Conservation (phyloP, 1,140 invertebrate species). For the Bombus huntii region DNA sequence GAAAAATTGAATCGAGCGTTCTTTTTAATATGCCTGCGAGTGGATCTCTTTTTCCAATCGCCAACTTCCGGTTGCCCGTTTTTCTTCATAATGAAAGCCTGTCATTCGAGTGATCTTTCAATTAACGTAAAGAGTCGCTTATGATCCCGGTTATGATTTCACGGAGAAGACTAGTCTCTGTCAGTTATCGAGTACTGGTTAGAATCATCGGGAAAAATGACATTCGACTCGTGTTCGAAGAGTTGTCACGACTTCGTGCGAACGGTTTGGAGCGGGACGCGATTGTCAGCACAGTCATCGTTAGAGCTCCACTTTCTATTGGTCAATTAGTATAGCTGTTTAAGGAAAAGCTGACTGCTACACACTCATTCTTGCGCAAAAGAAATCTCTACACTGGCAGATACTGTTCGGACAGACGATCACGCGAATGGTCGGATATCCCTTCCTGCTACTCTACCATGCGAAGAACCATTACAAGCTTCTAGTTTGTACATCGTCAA, state of each 20-base stretch:
- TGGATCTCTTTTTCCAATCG: neutral
- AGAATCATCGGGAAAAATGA: slow-evolving; percentile 6
- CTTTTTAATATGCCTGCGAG: no score
- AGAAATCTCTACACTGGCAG: slow-evolving; percentile 59
- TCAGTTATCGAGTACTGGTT: no score
- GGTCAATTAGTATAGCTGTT: slow-evolving; percentile 75
- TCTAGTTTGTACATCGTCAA: slow-evolving; percentile 39
- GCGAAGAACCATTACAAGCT: slow-evolving; percentile 41
- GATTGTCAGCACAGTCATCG: slow-evolving; percentile 67
- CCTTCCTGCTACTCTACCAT: neutral
- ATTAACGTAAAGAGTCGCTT: neutral
- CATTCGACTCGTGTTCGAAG: neutral
- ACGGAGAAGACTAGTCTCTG: no score
- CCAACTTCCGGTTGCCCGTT: neutral
- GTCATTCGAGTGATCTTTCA: slow-evolving; percentile 21
- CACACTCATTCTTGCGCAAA: slow-evolving; percentile 62
- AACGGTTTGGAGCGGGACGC: slow-evolving; percentile 55
- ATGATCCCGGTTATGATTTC: neutral
- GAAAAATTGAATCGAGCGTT: neutral
- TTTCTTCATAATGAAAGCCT: neutral
- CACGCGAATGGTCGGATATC: slow-evolving; percentile 31
- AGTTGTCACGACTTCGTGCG: slow-evolving; percentile 52
- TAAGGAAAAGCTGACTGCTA: slow-evolving; percentile 64
- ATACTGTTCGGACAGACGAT: slow-evolving; percentile 21
- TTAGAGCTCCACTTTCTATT: slow-evolving; percentile 71